phyloP scores from a whole-genome alignment of 2,113 vertebrate species.

The Protobothrops mucrosquamatus region DNA sequence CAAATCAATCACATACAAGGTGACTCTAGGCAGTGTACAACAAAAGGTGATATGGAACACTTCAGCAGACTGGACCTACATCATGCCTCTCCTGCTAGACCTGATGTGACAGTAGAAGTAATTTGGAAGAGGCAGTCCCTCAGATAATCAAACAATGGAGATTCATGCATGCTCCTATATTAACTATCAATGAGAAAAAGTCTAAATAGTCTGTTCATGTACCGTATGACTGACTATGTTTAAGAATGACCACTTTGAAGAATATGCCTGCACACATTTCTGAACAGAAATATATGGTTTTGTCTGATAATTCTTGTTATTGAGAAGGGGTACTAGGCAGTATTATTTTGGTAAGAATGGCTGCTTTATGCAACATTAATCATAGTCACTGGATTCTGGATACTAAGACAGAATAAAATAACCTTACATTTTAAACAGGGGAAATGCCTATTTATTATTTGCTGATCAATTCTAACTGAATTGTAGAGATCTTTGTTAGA shows the following conservation, averaged over 20 bases:
- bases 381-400: not conserved
- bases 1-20: not conserved
- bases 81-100: not conserved
- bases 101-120: not conserved
- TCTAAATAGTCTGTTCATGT: not conserved
- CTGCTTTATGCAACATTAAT: not conserved
- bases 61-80: not conserved
- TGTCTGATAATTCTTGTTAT: not conserved
- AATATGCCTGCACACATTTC: not conserved
- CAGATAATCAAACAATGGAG: not conserved
- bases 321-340: not conserved
- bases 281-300: not conserved
- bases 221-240: too few relatives aligned
- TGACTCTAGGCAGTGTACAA: not conserved
- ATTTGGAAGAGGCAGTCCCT: not conserved
- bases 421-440: not conserved
- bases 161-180: not conserved
- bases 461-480: not conserved
- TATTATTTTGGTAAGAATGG: not conserved
- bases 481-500: not conserved
- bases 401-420: not conserved
- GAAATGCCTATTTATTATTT: not conserved
- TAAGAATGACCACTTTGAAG: not conserved
- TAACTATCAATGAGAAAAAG: not conserved
- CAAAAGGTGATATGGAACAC: not conserved